phyloP scores from a whole-genome alignment of 2,797 vertebrate genomes.

The Gallirallus australis region DNA sequence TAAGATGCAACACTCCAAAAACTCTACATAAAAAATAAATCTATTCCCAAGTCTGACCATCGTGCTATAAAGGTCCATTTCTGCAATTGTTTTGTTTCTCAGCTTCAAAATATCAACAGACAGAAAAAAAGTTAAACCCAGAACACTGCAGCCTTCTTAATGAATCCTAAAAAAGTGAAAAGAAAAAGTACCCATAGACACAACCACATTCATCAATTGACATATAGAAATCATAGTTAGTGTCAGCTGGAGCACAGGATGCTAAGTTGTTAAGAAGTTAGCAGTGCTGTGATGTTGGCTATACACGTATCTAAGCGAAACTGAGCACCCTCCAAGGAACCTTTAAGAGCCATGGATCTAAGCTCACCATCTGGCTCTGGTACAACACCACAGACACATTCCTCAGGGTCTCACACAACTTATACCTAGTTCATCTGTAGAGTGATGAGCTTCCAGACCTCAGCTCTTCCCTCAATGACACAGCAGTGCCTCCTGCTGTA shows the following conservation, averaged over 20 bases:
- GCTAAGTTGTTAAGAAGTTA: not conserved
- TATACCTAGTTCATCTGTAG: not conserved
- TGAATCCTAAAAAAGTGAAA: not conserved
- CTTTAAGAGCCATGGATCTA: not conserved
- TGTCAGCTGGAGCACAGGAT: not conserved
- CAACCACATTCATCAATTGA: not conserved
- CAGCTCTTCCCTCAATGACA: not conserved
- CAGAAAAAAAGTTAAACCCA: not conserved
- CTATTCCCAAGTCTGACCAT: not conserved
- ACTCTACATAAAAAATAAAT: not conserved
- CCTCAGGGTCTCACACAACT: not conserved
- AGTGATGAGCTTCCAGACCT: not conserved
- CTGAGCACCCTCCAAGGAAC: not conserved
- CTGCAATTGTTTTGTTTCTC: not conserved
- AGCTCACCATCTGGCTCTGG: not conserved
- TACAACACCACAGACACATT: not conserved
- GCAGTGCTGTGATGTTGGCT: not conserved
- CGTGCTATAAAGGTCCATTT: not conserved
- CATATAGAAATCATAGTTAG: not conserved
- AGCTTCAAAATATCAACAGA: not conserved
- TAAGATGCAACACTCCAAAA: not conserved
- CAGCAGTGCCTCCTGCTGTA: constrained; percentile 61
- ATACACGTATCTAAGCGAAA: not conserved
- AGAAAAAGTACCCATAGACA: not conserved
- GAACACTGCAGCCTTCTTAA: not conserved